phyloP scores from a whole-genome alignment of 2,797 vertebrate species.

The Amblyraja radiata region DNA sequence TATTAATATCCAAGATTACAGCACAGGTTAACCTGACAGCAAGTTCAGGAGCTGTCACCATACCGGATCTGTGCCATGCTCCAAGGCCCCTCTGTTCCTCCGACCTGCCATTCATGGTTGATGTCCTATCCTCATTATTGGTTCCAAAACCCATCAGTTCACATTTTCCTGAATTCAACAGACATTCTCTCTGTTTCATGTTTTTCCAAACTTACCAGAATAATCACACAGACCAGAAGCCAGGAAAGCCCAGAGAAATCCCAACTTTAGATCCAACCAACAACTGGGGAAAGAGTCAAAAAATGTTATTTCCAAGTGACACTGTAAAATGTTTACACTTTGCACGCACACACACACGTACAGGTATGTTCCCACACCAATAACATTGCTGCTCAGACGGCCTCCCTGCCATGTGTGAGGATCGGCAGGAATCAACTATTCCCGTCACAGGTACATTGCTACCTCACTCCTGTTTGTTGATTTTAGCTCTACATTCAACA shows the following conservation, averaged over 20 bases:
- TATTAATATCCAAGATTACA: not conserved
- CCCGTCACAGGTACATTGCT: not conserved
- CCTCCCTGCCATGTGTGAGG: not conserved
- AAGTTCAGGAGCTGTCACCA: not conserved
- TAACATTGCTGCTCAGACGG: not conserved
- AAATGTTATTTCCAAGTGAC: too few species aligned
- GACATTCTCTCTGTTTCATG: not conserved
- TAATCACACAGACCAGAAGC: slow-evolving; percentile 66
- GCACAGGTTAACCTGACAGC: not conserved
- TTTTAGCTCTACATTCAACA: too few species aligned
- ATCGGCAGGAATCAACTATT: not conserved
- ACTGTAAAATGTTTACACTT: too few species aligned
- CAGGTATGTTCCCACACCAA: not conserved
- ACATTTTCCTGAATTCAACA: not conserved
- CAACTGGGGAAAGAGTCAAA: too few species aligned
- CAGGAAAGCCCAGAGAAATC: slow-evolving; percentile 40
- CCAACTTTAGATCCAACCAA: too few species aligned
- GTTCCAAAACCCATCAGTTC: too few species aligned
- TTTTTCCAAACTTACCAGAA: slow-evolving; percentile 57
- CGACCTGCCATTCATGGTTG: too few species aligned
- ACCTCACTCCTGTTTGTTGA: too few species aligned
- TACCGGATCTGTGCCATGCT: not conserved
- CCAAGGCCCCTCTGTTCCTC: too few species aligned
- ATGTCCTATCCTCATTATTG: too few species aligned
- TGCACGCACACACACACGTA: too few species aligned